Conservation (phyloP, 2,113 vertebrate genomes). For the Phrynocephalus versicolor region DNA sequence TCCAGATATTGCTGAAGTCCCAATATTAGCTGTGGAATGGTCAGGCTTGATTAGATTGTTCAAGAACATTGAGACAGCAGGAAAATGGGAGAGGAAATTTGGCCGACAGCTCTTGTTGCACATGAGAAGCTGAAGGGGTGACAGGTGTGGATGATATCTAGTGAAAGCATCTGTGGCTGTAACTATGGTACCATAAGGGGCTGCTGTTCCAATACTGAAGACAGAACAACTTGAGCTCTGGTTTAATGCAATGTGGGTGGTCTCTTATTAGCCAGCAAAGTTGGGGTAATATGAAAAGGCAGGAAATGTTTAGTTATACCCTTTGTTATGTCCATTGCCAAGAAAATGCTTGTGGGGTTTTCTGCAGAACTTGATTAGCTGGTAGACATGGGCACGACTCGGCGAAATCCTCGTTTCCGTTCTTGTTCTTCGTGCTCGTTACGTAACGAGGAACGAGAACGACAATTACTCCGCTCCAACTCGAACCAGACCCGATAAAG, state of each 20-base stretch:
- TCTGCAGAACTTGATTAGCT: too few relatives aligned
- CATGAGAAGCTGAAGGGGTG: not conserved
- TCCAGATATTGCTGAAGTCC: too few relatives aligned
- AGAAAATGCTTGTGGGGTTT: not conserved
- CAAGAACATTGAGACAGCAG: not conserved
- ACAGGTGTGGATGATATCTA: not conserved
- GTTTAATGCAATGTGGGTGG: not conserved
- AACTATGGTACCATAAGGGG: not conserved
- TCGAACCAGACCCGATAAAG: too few relatives aligned
- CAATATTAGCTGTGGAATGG: too few relatives aligned
- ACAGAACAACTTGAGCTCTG: not conserved
- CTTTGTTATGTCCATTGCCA: not conserved
- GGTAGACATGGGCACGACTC: too few relatives aligned
- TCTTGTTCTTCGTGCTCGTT: too few relatives aligned
- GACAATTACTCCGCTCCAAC: too few relatives aligned
- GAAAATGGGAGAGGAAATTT: not conserved
- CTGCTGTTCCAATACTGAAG: not conserved
- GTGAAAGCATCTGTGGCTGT: not conserved
- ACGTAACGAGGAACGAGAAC: too few relatives aligned
- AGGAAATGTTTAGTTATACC: not conserved
- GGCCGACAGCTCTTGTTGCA: not conserved
- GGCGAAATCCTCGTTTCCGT: too few relatives aligned
- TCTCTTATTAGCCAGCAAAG: not conserved
- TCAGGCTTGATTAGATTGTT: too few relatives aligned
- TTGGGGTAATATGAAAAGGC: not conserved